Conservation (phyloP, 2,113 vertebrate species). For the Takifugu bimaculatus region DNA sequence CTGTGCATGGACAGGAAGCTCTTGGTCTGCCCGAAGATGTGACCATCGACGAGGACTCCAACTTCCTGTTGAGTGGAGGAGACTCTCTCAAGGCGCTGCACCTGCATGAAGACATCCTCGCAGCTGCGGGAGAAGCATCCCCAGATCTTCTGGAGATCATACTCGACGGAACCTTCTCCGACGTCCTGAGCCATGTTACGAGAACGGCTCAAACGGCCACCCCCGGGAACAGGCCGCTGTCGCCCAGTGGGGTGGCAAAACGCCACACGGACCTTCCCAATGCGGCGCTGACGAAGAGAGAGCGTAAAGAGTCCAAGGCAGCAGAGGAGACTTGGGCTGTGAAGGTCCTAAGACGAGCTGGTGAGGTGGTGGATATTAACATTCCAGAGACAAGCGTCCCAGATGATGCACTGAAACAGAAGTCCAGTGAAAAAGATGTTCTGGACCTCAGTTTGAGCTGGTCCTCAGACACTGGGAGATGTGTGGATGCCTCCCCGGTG, state of each 20-base stretch:
- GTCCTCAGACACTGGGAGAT: conserved; percentile 86
- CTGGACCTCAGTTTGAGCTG: conserved; percentile 76
- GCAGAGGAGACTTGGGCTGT: conserved; percentile 1
- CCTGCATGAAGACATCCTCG: conserved; percentile 79
- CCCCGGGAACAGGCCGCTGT: conserved; percentile 21
- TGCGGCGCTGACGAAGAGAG: conserved; percentile 29
- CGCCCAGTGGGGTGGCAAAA: conserved; percentile 26
- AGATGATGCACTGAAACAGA: not conserved
- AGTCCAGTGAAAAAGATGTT: not conserved
- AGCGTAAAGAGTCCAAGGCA: conserved; percentile 3
- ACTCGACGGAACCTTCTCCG: conserved; percentile 77
- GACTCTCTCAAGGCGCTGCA: conserved; percentile 86
- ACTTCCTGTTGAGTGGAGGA: conserved; percentile 86
- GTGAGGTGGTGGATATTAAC: conserved; percentile 37
- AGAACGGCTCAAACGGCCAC: conserved; percentile 21
- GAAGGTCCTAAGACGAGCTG: conserved; percentile 58
- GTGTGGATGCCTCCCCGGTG: conserved; percentile 92
- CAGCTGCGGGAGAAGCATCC: conserved; percentile 67
- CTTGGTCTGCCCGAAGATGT: conserved; percentile 73
- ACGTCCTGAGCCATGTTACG: conserved; percentile 74
- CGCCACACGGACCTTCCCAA: not conserved
- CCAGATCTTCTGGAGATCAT: conserved; percentile 84
- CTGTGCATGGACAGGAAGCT: conserved; percentile 67
- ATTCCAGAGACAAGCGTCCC: not conserved
- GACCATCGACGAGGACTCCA: conserved; percentile 68